A percentile compares a stretch with the other conserved stretches of the same genome.
Evolutionary conservation across 2,888 invertebrate species (phyloP).

Genomic region (Cheilosia soror): DNA sequence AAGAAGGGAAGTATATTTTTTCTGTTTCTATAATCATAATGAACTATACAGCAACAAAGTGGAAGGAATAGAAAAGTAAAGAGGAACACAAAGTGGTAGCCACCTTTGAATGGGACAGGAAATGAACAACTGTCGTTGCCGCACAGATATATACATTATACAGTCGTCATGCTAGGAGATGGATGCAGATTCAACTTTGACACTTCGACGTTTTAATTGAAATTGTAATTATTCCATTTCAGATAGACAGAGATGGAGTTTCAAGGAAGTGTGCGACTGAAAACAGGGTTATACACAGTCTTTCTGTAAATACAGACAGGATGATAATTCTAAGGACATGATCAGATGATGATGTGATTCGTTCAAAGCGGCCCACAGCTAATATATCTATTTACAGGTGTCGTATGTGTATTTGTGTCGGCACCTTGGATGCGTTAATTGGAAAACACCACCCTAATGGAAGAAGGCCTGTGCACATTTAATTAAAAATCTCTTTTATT

Average conservation of each 20-base stretch:
- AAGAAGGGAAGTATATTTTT: not conserved
- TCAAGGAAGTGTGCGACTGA: no score
- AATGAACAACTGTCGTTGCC: slow-evolving; percentile 55
- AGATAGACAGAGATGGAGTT: slow-evolving; percentile 8
- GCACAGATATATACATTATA: not conserved
- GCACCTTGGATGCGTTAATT: no score
- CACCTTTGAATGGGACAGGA: slow-evolving; percentile 33
- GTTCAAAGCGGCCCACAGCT: slow-evolving; percentile 17
- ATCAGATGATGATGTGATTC: not conserved
- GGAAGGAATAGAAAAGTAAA: slow-evolving; percentile 28
- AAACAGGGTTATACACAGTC: no score
- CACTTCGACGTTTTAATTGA: slow-evolving; percentile 69
- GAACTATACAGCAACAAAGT: slow-evolving; percentile 5
- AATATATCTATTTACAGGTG: slow-evolving; percentile 24
- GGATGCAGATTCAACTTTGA: slow-evolving; percentile 52
- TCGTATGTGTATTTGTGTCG: no score
- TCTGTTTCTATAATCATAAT: slow-evolving; percentile 18
- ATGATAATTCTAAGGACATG: no score
- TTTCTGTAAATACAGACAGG: no score
- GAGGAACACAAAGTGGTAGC: slow-evolving; percentile 34
- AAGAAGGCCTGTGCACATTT: slow-evolving; percentile 33
- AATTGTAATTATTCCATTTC: slow-evolving; percentile 63
- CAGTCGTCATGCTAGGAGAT: not conserved
- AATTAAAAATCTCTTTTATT: slow-evolving; percentile 69
- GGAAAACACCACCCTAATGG: slow-evolving; percentile 20